Percentiles rank a stretch among this genome's conserved stretches.
phyloP scores from a whole-genome alignment of 2,888 invertebrate species.

The Netelia inedita region DNA sequence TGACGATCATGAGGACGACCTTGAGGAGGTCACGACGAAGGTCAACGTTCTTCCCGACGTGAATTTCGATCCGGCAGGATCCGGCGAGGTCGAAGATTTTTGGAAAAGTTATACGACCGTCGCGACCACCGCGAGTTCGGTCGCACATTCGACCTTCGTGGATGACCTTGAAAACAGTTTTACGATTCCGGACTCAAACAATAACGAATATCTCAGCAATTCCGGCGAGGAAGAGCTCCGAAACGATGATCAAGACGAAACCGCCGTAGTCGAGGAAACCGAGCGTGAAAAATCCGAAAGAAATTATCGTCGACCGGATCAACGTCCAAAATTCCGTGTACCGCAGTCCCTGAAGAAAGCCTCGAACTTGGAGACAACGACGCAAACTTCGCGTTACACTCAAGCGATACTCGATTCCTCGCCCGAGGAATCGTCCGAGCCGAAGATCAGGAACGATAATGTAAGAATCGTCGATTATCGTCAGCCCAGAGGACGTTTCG shows the following conservation, averaged over 20 bases:
- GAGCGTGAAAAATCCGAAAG: slow-evolving; percentile 17
- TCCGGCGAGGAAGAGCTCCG: background rate
- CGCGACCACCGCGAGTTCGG: slow-evolving; percentile 44
- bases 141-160: slow-evolving; percentile 15
- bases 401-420: slow-evolving; percentile 68
- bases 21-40: slow-evolving; percentile 33
- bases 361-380: slow-evolving; percentile 43
- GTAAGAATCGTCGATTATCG: slow-evolving; percentile 68
- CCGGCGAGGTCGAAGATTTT: slow-evolving; percentile 69
- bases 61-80: background rate
- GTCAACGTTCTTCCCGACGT: background rate
- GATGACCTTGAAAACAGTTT: slow-evolving; percentile 30
- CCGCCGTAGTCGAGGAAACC: background rate
- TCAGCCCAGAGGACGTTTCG: slow-evolving; percentile 72
- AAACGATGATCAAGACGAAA: background rate
- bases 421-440: slow-evolving; percentile 71
- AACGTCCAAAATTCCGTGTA: slow-evolving; percentile 70
- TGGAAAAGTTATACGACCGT: slow-evolving; percentile 75
- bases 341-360: slow-evolving; percentile 66
- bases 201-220: background rate
- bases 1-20: slow-evolving; percentile 18
- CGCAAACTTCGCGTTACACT: slow-evolving; percentile 37
- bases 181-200: background rate
- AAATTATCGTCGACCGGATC: slow-evolving; percentile 64
- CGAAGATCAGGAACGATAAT: slow-evolving; percentile 30